phyloP scores from a whole-genome alignment of 2,888 invertebrate genomes.

The Drosophila colorata region DNA sequence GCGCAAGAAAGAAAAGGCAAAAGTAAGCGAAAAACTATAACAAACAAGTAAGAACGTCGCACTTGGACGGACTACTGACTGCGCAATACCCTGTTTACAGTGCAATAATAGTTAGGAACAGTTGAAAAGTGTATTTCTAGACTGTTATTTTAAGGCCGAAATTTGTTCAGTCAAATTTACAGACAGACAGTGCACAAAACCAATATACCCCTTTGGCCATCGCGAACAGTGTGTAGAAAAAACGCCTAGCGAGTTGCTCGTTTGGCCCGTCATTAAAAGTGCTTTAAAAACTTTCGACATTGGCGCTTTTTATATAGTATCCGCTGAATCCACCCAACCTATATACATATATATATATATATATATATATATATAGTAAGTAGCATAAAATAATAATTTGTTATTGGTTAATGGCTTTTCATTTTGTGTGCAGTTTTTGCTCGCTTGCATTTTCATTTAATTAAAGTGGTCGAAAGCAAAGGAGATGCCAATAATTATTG shows the following conservation, averaged over 20 bases:
- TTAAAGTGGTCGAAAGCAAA: conserved; percentile 32
- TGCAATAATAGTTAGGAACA: not conserved
- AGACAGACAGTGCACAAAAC: no score
- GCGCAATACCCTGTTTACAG: no score
- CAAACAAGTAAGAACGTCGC: not conserved
- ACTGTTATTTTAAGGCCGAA: no score
- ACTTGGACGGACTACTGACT: no score
- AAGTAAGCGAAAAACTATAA: not conserved
- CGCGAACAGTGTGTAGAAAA: not conserved
- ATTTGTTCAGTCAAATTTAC: conserved; percentile 8
- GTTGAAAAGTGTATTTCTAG: not conserved
- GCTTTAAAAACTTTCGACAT: conserved; percentile 54
- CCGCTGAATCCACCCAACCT: conserved; percentile 1
- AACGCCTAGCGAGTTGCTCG: conserved; percentile 35
- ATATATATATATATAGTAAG: conserved; percentile 15
- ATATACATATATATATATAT: not conserved
- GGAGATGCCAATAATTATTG: conserved; percentile 24
- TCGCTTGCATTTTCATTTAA: conserved; percentile 41
- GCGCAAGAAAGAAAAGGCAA: conserved; percentile 7
- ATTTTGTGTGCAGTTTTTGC: conserved; percentile 20
- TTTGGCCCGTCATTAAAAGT: conserved; percentile 55
- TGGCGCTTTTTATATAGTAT: conserved; percentile 17
- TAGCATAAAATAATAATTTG: conserved; percentile 54
- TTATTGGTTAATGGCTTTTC: conserved; percentile 60
- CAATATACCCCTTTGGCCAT: not conserved